A percentile compares a stretch with the other conserved stretches of the same genome.
Evolutionary conservation across 2,113 vertebrate species (phyloP).

Genomic region (Hemichromis elongatus): DNA sequence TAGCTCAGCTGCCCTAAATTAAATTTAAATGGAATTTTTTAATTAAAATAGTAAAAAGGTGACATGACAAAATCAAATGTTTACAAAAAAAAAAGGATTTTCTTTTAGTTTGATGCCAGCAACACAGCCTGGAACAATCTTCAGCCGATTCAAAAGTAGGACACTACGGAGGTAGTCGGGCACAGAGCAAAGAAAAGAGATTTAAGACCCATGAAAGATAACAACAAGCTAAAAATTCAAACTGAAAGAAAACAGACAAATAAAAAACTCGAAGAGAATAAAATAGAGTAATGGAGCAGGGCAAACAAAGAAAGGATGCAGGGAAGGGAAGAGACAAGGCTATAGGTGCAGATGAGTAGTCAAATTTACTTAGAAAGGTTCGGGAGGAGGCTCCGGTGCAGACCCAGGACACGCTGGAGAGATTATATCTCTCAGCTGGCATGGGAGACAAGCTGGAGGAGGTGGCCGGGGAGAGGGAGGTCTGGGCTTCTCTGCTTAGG

Average conservation of each 20-base stretch:
- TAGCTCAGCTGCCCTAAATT: not conserved
- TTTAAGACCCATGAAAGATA: not conserved
- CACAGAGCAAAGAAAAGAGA: not conserved
- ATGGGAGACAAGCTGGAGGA: not conserved
- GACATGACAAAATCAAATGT: not conserved
- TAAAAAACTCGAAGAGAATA: not conserved
- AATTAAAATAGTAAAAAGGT: not conserved
- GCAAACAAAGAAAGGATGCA: not conserved
- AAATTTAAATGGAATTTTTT: not conserved
- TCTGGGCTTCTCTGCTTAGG: not conserved
- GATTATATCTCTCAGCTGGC: not conserved
- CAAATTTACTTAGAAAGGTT: not conserved
- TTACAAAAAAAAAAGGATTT: not conserved
- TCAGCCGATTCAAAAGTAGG: not conserved
- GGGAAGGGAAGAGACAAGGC: not conserved
- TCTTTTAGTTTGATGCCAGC: not conserved
- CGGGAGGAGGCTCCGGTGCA: not conserved
- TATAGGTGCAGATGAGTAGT: not conserved
- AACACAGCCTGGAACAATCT: rapidly evolving
- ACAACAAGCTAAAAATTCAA: not conserved
- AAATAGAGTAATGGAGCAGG: not conserved
- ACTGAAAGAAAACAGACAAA: not conserved
- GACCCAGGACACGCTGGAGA: not conserved
- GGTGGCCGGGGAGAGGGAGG: not conserved
- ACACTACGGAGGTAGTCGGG: not conserved